These are phyloP conservation scores for Daubentonia madagascariensis DNA, from an alignment of 2,113 vertebrate genomes.

Conservation along the genomic window DNA sequence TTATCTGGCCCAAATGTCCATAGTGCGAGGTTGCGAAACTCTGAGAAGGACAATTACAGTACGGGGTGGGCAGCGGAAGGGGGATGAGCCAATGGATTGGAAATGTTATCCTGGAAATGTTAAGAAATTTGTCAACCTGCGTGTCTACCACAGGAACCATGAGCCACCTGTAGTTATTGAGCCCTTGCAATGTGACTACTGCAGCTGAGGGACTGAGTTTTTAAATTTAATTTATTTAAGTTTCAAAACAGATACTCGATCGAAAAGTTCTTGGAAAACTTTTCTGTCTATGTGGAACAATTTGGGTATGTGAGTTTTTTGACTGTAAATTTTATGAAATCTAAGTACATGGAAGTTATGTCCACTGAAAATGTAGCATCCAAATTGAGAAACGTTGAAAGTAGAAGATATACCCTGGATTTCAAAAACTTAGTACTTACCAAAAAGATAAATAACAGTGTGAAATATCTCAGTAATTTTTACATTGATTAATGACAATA, in stretches of 20 bases:
- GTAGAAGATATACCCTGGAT: background rate
- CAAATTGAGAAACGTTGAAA: background rate
- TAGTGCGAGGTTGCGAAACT: background rate
- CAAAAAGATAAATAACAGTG: no score
- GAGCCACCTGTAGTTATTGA: rapidly evolving
- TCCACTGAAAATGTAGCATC: background rate
- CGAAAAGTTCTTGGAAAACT: background rate
- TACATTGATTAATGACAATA: background rate
- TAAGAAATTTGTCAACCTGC: background rate
- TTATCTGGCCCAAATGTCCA: background rate
- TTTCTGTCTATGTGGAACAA: background rate
- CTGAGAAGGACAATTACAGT: rapidly evolving
- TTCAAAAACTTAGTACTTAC: background rate
- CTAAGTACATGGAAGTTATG: background rate
- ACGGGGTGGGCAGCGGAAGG: rapidly evolving
- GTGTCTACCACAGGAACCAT: rapidly evolving
- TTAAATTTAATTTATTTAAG: background rate
- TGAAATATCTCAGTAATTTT: background rate
- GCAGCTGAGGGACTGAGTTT: background rate
- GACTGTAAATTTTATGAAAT: background rate
- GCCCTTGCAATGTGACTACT: background rate
- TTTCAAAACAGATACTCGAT: background rate
- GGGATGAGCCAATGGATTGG: background rate
- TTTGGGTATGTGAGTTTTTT: background rate
- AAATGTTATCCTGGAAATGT: background rate